phyloP scores from a whole-genome alignment of 2,888 invertebrate species.

The Druceiella hillmani region DNA sequence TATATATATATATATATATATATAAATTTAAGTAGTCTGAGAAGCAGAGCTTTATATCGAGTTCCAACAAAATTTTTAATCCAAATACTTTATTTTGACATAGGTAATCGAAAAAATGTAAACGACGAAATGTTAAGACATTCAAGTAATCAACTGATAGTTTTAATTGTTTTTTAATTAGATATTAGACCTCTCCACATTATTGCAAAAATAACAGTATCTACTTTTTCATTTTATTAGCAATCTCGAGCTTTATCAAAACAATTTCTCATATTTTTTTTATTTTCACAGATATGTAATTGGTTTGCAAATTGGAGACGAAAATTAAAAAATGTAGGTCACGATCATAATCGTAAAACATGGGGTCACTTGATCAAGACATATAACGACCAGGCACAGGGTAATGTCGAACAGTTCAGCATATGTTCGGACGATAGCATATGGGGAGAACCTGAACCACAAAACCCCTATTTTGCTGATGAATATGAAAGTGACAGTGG shows the following conservation, averaged over 20 bases:
- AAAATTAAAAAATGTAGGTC: slow-evolving; percentile 70
- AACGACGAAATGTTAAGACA: too few relatives aligned
- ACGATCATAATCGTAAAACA: slow-evolving; percentile 61
- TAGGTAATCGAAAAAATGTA: too few relatives aligned
- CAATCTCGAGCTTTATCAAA: background rate
- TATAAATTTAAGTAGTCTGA: too few relatives aligned
- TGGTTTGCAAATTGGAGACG: slow-evolving; percentile 83
- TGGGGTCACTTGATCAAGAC: slow-evolving; percentile 70
- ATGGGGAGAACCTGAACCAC: slow-evolving; percentile 62
- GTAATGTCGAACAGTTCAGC: slow-evolving; percentile 75
- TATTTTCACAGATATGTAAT: slow-evolving; percentile 59
- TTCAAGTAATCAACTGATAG: too few relatives aligned
- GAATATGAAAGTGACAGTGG: too few relatives aligned
- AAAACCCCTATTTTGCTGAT: slow-evolving; percentile 29
- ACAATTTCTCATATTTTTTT: slow-evolving; percentile 1
- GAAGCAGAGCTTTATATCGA: too few relatives aligned
- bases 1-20: too few relatives aligned
- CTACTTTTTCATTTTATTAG: background rate
- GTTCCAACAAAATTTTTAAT: too few relatives aligned
- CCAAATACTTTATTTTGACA: too few relatives aligned
- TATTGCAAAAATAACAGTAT: background rate
- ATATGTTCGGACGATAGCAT: slow-evolving; percentile 75
- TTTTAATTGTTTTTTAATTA: too few relatives aligned
- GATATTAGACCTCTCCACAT: too few relatives aligned
- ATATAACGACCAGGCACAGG: slow-evolving; percentile 69